Conservation (phyloP, 2,888 invertebrate genomes). For the Choristoneura rosaceana region DNA sequence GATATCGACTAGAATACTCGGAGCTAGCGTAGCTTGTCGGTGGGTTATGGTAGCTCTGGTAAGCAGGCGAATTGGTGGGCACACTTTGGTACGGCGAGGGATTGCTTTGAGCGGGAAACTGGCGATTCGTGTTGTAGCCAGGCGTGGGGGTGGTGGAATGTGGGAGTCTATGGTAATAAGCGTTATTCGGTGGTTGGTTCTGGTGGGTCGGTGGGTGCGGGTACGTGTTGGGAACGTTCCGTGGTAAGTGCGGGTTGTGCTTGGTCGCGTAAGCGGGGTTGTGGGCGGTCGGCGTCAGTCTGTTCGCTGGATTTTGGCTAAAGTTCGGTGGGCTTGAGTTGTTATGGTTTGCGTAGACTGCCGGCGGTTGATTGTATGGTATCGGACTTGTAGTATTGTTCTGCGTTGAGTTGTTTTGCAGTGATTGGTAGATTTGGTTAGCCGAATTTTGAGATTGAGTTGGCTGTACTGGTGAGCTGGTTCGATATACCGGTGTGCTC, state of each 20-base stretch:
- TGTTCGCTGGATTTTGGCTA: slow-evolving; percentile 74
- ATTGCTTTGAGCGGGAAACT: slow-evolving; percentile 59
- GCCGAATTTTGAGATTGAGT: slow-evolving; percentile 55
- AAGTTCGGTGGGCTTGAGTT: slow-evolving; percentile 75
- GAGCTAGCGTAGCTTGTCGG: slow-evolving; percentile 79
- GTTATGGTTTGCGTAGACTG: slow-evolving; percentile 68
- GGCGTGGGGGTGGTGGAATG: slow-evolving; percentile 58
- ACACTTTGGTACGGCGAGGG: slow-evolving; percentile 79
- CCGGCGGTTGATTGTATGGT: slow-evolving; percentile 73
- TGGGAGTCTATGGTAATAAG: slow-evolving; percentile 75
- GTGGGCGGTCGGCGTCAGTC: slow-evolving; percentile 73
- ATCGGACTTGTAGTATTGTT: slow-evolving; percentile 69
- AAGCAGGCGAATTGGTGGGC: slow-evolving; percentile 78
- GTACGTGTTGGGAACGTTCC: slow-evolving; percentile 72
- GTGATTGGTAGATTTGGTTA: slow-evolving; percentile 72
- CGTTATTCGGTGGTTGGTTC: slow-evolving; percentile 70
- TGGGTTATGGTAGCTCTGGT: slow-evolving; percentile 81
- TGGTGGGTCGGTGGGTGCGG: slow-evolving; percentile 70
- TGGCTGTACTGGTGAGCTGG: slow-evolving; percentile 63
- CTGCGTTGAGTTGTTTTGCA: slow-evolving; percentile 65
- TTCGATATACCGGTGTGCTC: slow-evolving; percentile 66
- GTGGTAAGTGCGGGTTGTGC: slow-evolving; percentile 63
- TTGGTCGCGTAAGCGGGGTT: slow-evolving; percentile 66
- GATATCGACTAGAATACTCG: slow-evolving; percentile 83
- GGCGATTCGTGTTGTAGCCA: slow-evolving; percentile 64